Evolutionary conservation across 2,113 vertebrate genomes (phyloP).

Genomic region (Acanthochromis polyacanthus): DNA sequence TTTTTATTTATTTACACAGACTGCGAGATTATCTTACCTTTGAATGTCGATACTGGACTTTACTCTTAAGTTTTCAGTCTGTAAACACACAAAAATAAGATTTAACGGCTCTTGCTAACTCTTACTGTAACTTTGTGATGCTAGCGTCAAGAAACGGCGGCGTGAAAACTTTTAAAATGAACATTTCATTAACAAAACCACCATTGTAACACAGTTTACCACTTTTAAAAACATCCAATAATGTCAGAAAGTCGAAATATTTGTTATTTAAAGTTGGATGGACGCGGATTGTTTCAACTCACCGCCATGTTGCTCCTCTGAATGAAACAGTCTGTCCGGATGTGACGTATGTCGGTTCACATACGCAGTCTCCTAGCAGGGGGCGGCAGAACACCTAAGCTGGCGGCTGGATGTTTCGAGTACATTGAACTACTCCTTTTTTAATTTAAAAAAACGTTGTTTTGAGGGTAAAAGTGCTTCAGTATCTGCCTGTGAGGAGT

Average conservation of each 20-base stretch:
- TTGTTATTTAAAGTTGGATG: background rate
- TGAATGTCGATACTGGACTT: no score
- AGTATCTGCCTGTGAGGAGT: no score
- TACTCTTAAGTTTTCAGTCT: no score
- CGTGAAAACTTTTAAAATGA: background rate
- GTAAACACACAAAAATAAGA: no score
- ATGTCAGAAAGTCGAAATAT: accelerated
- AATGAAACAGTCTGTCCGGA: background rate
- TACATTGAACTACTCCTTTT: background rate
- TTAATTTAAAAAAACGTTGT: background rate
- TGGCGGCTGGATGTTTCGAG: accelerated
- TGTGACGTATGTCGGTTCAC: background rate
- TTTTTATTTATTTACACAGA: no score
- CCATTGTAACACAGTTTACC: accelerated
- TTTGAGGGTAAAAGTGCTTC: no score
- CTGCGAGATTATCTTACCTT: no score
- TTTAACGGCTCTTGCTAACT: no score
- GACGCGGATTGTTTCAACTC: background rate
- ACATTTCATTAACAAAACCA: background rate
- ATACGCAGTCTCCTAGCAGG: conserved; percentile 32
- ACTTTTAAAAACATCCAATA: accelerated
- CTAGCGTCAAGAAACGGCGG: background rate
- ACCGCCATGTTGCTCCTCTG: accelerated
- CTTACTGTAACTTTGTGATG: background rate
- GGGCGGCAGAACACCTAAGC: conserved; percentile 27